Conservation (phyloP, 2,113 vertebrate genomes). For the Bettongia penicillata region DNA sequence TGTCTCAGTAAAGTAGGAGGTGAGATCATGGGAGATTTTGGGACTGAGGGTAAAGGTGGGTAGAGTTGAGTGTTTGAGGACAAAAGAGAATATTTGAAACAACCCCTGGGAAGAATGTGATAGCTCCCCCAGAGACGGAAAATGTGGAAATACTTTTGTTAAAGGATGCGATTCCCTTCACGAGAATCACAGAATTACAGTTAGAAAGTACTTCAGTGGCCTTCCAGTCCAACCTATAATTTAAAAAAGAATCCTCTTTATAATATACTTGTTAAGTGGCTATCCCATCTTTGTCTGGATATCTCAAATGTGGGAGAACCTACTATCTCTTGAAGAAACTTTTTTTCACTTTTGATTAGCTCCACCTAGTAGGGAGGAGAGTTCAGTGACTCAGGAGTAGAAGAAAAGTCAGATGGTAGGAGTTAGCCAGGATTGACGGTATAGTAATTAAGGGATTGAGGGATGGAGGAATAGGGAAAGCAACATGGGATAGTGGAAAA, state of each 20-base stretch:
- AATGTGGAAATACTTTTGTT: neutral
- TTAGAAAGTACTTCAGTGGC: neutral
- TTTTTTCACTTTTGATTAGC: neutral
- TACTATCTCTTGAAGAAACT: neutral
- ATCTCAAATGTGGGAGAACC: neutral
- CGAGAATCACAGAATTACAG: neutral
- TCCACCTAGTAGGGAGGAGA: neutral
- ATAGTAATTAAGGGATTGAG: neutral
- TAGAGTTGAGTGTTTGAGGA: no score
- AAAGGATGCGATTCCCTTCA: no score
- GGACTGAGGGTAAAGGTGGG: neutral
- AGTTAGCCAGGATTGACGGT: neutral
- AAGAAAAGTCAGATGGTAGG: neutral
- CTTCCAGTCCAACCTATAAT: neutral
- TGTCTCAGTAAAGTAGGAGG: neutral
- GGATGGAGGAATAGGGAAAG: neutral
- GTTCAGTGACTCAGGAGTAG: neutral
- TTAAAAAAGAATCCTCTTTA: neutral
- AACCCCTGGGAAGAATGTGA: neutral
- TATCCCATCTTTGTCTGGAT: neutral
- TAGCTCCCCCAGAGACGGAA: neutral
- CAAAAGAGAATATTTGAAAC: neutral
- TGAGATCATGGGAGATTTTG: neutral
- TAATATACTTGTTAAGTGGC: neutral
- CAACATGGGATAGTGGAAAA: neutral